Evolutionary conservation across 2,113 vertebrate genomes (phyloP).

Genomic region (Apteryx mantelli): DNA sequence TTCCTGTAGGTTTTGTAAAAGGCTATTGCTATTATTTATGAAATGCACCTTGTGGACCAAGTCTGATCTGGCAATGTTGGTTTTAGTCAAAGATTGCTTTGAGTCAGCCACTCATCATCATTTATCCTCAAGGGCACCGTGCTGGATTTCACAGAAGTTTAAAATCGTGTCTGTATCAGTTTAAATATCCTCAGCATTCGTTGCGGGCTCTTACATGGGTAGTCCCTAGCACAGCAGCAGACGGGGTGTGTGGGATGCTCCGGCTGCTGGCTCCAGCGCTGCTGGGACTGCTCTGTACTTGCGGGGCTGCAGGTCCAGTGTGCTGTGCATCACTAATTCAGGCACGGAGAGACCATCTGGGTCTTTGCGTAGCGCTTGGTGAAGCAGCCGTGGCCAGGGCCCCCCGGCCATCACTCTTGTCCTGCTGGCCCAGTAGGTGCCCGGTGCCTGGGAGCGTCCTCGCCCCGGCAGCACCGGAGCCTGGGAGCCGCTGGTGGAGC

Average conservation of each 20-base stretch:
- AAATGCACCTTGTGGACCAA: not conserved
- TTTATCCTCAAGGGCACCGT: not conserved
- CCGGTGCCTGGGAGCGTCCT: no score
- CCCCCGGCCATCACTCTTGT: no score
- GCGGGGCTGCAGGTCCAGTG: no score
- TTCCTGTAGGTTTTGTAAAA: not conserved
- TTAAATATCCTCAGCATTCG: not conserved
- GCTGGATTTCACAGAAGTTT: not conserved
- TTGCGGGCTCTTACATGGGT: not conserved
- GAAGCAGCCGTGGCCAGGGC: no score
- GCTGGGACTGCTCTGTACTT: fast-evolving
- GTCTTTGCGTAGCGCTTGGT: no score
- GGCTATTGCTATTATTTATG: not conserved
- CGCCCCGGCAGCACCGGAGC: no score
- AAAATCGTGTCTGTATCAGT: not conserved
- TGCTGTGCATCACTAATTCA: no score
- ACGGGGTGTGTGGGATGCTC: not conserved
- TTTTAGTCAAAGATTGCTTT: not conserved
- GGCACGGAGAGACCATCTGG: no score
- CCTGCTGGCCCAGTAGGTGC: no score
- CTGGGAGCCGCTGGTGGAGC: no score
- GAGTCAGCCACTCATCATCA: not conserved
- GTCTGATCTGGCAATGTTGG: not conserved
- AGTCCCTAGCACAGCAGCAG: not conserved
- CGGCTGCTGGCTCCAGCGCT: not conserved